Percentiles rank a stretch among this genome's conserved stretches.
These are phyloP conservation scores for Tipula vernalis DNA, from an alignment of 2,888 invertebrate species.

Conservation along the genomic window DNA sequence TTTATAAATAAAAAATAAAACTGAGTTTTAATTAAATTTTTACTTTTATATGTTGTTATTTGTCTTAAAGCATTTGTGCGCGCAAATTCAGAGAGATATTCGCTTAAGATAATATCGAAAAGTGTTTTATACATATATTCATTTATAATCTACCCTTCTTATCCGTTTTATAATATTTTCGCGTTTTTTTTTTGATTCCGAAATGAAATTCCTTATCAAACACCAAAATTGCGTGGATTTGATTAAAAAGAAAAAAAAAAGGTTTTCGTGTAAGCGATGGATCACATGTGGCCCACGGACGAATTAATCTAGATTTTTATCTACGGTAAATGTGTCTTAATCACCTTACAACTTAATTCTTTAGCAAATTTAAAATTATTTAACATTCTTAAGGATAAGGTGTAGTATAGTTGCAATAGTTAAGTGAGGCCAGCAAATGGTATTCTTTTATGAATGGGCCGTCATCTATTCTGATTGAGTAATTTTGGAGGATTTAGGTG, in stretches of 20 bases:
- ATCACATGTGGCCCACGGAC: neutral
- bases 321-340: no score
- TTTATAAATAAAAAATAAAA: neutral
- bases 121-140: neutral
- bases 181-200: neutral
- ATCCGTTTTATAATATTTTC: neutral
- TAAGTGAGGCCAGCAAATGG: no score
- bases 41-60: neutral
- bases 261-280: neutral
- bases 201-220: neutral
- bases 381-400: no score
- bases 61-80: neutral
- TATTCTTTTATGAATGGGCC: no score
- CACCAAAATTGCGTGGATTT: neutral
- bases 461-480: no score
- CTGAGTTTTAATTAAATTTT: neutral
- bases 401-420: no score
- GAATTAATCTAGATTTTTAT: no score
- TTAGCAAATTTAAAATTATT: no score
- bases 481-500: no score
- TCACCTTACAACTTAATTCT: no score
- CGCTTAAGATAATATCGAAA: neutral
- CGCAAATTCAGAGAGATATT: neutral
- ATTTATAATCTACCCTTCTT: neutral
- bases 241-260: neutral